phyloP scores from a whole-genome alignment of 53 echinoderm and acorn worm genomes.

The Actinopyga echinites region DNA sequence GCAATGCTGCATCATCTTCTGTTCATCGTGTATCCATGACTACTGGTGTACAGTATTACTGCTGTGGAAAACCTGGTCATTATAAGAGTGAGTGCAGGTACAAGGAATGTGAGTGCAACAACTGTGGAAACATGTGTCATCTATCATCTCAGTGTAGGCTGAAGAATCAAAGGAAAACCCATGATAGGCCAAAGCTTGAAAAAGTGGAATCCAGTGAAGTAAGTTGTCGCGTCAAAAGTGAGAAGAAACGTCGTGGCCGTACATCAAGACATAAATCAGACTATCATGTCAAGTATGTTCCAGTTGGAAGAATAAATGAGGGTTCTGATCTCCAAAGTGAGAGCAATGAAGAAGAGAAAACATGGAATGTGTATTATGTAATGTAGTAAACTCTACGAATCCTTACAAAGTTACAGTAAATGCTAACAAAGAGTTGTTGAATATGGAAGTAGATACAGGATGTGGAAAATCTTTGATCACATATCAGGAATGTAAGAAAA shows the following conservation, averaged over 20 bases:
- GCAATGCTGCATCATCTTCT: background rate
- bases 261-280: no score
- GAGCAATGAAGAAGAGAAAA: background rate
- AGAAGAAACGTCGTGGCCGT: no score
- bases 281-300: no score
- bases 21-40: background rate
- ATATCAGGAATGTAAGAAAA: background rate
- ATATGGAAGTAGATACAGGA: conserved; percentile 7
- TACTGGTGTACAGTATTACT: background rate
- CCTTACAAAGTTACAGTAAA: background rate
- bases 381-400: background rate
- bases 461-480: background rate
- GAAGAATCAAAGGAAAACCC: background rate
- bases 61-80: background rate
- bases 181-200: background rate
- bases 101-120: background rate
- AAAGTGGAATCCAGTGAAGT: no score
- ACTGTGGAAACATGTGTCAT: background rate
- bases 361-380: background rate
- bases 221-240: no score
- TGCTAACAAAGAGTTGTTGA: no score
- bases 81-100: background rate
- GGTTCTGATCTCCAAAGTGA: no score
- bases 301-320: no score
- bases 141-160: background rate